These are phyloP conservation scores for Lampropteryx suffumata DNA, from an alignment of 2,888 invertebrate species.

Conservation along the genomic window DNA sequence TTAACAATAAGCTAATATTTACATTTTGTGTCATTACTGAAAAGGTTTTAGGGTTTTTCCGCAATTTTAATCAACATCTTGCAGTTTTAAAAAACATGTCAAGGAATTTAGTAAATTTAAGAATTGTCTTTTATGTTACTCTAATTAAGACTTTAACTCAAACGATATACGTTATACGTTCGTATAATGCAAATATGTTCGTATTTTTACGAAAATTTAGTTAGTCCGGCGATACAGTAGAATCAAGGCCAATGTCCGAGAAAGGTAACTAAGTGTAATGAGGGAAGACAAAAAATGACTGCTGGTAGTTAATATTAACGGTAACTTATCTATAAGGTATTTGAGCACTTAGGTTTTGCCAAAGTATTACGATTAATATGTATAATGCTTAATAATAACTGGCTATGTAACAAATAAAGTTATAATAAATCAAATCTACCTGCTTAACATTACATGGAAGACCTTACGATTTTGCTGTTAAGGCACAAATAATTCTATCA, in stretches of 20 bases:
- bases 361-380: slow-evolving; percentile 1
- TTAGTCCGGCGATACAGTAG: too few relatives aligned
- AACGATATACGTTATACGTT: too few relatives aligned
- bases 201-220: too few relatives aligned
- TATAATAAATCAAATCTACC: neutral
- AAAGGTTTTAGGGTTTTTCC: too few relatives aligned
- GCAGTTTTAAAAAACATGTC: too few relatives aligned
- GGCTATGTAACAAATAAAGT: neutral
- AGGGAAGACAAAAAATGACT: slow-evolving; percentile 56
- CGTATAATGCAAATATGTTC: too few relatives aligned
- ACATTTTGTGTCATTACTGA: too few relatives aligned
- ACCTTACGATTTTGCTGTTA: slow-evolving; percentile 78
- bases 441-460: slow-evolving; percentile 55
- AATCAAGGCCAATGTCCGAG: slow-evolving; percentile 45
- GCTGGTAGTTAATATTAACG: slow-evolving; percentile 44
- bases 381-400: neutral
- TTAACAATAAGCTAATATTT: too few relatives aligned
- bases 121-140: too few relatives aligned
- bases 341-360: slow-evolving; percentile 40
- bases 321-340: slow-evolving; percentile 54
- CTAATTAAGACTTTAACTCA: too few relatives aligned
- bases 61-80: too few relatives aligned
- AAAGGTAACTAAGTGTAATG: slow-evolving; percentile 59
- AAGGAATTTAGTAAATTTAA: too few relatives aligned
- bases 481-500: slow-evolving; percentile 66